phyloP scores from a whole-genome alignment of 2,113 vertebrate genomes.

The Rhegmatorhina hoffmannsi region DNA sequence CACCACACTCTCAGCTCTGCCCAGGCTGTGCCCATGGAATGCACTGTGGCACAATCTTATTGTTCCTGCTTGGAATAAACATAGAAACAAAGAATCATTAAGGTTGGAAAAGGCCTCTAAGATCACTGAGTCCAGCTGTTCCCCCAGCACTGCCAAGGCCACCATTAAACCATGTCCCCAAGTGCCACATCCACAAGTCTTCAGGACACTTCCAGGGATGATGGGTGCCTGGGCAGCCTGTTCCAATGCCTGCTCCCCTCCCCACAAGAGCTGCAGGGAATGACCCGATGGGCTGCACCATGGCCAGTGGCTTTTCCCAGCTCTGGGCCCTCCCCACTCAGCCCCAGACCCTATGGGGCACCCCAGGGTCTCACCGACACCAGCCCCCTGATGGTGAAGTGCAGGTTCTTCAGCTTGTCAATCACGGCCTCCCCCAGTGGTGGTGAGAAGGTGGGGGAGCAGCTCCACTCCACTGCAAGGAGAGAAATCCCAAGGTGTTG shows the following conservation, averaged over 20 bases:
- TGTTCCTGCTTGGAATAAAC: not conserved
- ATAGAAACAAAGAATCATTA: not conserved
- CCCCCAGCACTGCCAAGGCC: not conserved
- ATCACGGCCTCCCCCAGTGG: constrained; percentile 80
- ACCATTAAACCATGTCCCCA: not conserved
- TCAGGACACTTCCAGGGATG: not conserved
- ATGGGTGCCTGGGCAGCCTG: not conserved
- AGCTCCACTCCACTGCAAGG: constrained; percentile 87
- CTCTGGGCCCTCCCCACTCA: accelerated
- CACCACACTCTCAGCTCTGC: not conserved
- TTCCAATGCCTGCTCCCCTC: not conserved
- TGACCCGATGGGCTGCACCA: accelerated
- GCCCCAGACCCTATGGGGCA: accelerated
- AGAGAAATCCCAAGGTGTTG: not conserved
- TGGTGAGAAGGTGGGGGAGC: constrained; percentile 75
- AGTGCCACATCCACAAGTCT: not conserved
- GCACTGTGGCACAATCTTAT: accelerated
- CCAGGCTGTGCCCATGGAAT: not conserved
- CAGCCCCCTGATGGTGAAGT: constrained; percentile 83
- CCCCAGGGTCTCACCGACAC: constrained; percentile 73
- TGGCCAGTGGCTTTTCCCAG: not conserved
- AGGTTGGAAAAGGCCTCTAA: not conserved
- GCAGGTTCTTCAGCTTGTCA: constrained; percentile 79
- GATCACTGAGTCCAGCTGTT: not conserved
- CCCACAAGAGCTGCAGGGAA: accelerated